phyloP scores from a whole-genome alignment of 2,113 vertebrate genomes.

The Galbula dea region DNA sequence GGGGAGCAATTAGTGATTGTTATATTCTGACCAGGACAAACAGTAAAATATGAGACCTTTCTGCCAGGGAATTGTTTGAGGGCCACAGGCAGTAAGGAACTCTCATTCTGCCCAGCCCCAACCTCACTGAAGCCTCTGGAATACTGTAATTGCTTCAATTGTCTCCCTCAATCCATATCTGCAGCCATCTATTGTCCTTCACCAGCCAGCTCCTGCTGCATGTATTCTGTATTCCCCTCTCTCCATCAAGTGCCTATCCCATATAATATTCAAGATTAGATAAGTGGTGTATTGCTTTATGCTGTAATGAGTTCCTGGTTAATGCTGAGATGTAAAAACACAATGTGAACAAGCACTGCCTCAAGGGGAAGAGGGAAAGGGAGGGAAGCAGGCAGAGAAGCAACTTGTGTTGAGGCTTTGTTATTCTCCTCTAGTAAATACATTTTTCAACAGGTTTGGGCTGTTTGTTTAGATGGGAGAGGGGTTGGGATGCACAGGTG shows the following conservation, averaged over 20 bases:
- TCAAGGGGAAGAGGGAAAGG: not conserved
- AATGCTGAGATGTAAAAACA: not conserved
- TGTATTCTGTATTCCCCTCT: not conserved
- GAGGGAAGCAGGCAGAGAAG: not conserved
- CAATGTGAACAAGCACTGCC: constrained; percentile 1
- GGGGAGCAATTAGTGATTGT: not conserved
- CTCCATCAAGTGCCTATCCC: not conserved
- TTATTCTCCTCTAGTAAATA: not conserved
- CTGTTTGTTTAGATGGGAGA: not conserved
- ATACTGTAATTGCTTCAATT: constrained; percentile 26
- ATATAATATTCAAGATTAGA: not conserved
- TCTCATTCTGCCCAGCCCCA: not conserved
- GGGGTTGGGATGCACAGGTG: not conserved
- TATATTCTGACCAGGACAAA: not conserved
- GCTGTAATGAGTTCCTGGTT: not conserved
- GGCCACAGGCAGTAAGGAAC: not conserved
- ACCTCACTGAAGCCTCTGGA: not conserved
- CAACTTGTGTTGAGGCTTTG: not conserved
- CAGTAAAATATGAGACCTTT: fast-evolving
- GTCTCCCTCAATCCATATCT: constrained; percentile 19
- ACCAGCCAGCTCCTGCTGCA: not conserved
- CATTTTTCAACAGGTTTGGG: constrained; percentile 6
- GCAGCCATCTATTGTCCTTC: constrained; percentile 17
- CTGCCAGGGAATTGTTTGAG: not conserved
- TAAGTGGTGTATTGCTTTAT: constrained; percentile 32